phyloP scores from a whole-genome alignment of 2,113 vertebrate species.

The Microcebus griseorufus region DNA sequence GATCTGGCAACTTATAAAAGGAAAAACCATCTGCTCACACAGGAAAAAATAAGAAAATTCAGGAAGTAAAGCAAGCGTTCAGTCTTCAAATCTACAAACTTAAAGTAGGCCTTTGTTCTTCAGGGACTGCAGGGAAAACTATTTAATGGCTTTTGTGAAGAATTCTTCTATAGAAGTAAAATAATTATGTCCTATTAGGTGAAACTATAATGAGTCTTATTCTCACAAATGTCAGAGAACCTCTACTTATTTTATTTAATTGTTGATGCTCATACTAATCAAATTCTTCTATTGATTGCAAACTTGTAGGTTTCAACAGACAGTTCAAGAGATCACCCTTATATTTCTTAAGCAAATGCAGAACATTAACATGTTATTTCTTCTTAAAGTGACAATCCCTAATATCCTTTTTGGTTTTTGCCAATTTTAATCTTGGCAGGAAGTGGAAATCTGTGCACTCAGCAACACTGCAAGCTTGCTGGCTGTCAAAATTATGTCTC shows the following conservation, averaged over 20 bases:
- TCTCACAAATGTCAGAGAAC: background rate
- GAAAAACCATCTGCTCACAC: conserved; percentile 70
- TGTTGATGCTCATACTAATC: background rate
- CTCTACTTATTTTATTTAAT: background rate
- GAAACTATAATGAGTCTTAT: background rate
- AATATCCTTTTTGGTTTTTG: conserved; percentile 86
- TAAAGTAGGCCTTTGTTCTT: conserved; percentile 72
- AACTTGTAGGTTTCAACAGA: conserved; percentile 37
- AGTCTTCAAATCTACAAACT: conserved; percentile 69
- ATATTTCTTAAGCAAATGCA: conserved; percentile 41
- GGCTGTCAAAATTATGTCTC: conserved; percentile 86
- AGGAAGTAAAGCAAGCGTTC: conserved; percentile 65
- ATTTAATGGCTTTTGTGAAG: conserved; percentile 28
- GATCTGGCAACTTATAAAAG: conserved; percentile 76
- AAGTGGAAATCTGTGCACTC: conserved; percentile 85
- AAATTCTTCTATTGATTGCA: conserved; percentile 33
- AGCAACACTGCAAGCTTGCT: conserved; percentile 83
- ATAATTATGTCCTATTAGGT: background rate
- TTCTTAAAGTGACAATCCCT: conserved; percentile 85
- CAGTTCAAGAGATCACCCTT: background rate
- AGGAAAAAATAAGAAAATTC: conserved; percentile 77
- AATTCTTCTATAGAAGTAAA: conserved; percentile 47
- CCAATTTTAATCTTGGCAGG: conserved; percentile 87
- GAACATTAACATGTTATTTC: conserved; percentile 73
- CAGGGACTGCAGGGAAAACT: conserved; percentile 44